Evolutionary conservation across 2,888 invertebrate genomes (phyloP), one percentile per base, ranked within the genome.

Genomic region (Gymnocheta viridis): DNA sequence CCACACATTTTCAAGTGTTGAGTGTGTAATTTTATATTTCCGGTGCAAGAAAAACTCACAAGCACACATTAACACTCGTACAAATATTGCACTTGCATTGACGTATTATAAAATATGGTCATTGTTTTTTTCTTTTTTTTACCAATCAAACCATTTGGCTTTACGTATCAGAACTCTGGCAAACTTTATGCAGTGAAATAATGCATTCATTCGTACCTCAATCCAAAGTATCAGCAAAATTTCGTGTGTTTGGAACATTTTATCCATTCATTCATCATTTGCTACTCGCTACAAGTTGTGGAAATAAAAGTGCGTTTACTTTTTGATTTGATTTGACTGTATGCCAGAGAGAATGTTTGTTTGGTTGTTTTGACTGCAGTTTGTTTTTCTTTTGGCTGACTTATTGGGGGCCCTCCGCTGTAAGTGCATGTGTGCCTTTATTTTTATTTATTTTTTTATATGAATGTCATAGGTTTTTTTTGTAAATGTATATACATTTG

Each of bases 1-100:
- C 87, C 86, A 89, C 87, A 88, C 38, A 38, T n/a, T 88, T 89
- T 90, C 89, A 89, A 91, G 90, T 91, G 90, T 90, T 91, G 90
- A 90, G 89, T 90, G 88, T 89, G 91, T 91, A 91, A 91, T 91
- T 91, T 91, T 91, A 91, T 91, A 91, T 91, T 91, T 91, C 91
- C 91, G 91, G 91, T 90, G 89, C 89, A 89, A 86, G 83, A 81
- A 64, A 74, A 73, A 79, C 47, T 51, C 19, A 54, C 76, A 62
- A 14, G 62, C 62, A 69, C 19, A 44, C 19, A 49, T 49, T 73
- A 73, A 47, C 44, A 76, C 44, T 22, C 24, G 22, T n/a, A 24
- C 35, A 62, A 41, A 44, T 27, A 4, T 24, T 44, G 24, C 41
- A 24, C 24, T 41, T 62, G 41, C 35, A 80, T 60, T 32, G 2